Evolutionary conservation across 2,797 vertebrate genomes (phyloP).

Genomic region (Protosalanx chinensis): DNA sequence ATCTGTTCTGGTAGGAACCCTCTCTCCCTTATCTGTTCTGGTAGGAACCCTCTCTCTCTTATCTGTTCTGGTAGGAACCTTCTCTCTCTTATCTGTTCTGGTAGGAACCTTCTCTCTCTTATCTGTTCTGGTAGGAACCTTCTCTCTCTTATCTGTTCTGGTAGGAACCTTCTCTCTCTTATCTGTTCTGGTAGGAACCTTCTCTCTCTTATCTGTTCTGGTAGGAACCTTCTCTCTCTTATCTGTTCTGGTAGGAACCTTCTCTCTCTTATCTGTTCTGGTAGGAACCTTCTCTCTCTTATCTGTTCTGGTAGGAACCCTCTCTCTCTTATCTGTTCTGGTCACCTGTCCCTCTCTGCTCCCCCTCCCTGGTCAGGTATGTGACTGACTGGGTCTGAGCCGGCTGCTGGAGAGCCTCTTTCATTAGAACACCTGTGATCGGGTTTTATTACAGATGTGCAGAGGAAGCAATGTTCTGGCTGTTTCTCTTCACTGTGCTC

Average conservation of each 20-base stretch:
- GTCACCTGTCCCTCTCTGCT: too few relatives aligned
- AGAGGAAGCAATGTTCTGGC: background rate
- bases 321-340: too few relatives aligned
- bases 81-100: constrained; percentile 77
- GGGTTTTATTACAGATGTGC: background rate
- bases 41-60: background rate
- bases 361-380: background rate
- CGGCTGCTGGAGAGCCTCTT: background rate
- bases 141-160: background rate
- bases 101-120: constrained; percentile 59
- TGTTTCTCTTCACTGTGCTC: background rate
- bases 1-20: constrained; percentile 85
- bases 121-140: background rate
- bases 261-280: background rate
- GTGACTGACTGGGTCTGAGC: background rate
- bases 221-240: background rate
- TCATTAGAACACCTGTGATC: background rate
- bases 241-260: too few relatives aligned
- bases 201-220: background rate
- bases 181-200: constrained; percentile 85
- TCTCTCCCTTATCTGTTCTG: background rate
- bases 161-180: background rate
- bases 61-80: too few relatives aligned
- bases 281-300: background rate
- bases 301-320: too few relatives aligned